Percentiles rank a stretch among this genome's conserved stretches.
Conservation (phyloP, 2,888 invertebrate species). For the Vandiemenella viatica region DNA sequence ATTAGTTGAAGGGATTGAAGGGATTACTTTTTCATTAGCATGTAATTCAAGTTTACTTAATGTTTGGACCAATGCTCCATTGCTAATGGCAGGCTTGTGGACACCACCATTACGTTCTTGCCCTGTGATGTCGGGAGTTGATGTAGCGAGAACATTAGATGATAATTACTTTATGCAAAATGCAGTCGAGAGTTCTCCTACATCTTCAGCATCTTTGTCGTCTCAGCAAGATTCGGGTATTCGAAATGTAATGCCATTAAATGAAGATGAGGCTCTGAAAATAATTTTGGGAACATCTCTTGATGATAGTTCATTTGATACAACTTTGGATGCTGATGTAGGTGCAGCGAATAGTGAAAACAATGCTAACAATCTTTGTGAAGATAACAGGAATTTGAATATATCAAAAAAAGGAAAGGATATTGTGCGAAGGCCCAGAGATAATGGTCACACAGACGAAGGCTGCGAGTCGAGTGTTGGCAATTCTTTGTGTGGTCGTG, state of each 20-base stretch:
- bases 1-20: slow-evolving; percentile 59
- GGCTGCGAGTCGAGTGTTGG: slow-evolving; percentile 30
- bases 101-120: slow-evolving; percentile 61
- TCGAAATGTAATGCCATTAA: slow-evolving; percentile 25
- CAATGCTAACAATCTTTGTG: background rate
- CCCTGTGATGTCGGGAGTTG: slow-evolving; percentile 44
- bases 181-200: slow-evolving; percentile 13
- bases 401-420: slow-evolving; percentile 11
- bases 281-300: slow-evolving; percentile 38
- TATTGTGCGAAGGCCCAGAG: slow-evolving; percentile 16
- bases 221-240: slow-evolving; percentile 12
- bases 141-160: slow-evolving; percentile 50
- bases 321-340: background rate
- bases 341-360: background rate
- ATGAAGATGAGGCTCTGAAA: slow-evolving; percentile 57
- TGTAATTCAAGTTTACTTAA: slow-evolving; percentile 77
- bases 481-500: slow-evolving; percentile 47
- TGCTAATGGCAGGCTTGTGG: slow-evolving; percentile 75
- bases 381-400: background rate
- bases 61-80: slow-evolving; percentile 71
- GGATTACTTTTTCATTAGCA: slow-evolving; percentile 49
- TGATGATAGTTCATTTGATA: slow-evolving; percentile 26
- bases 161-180: slow-evolving; percentile 16
- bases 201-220: slow-evolving; percentile 3
- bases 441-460: slow-evolving; percentile 14